Base-by-base conservation (phyloP, 2,888 invertebrate species). In the Hydrotaea diabolus region DNA sequence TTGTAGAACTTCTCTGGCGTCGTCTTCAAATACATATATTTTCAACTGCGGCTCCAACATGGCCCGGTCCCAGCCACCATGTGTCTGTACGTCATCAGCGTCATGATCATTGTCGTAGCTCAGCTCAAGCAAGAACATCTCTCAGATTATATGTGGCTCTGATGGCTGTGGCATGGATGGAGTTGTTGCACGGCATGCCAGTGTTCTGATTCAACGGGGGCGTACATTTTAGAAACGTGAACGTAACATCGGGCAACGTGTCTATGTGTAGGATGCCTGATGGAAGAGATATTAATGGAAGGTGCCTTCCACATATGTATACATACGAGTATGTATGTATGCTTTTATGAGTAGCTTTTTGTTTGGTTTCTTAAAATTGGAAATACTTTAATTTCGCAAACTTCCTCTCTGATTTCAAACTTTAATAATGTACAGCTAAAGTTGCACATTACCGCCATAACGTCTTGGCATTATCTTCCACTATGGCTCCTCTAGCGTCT, bases 361-460 rank as follows among this genome's bases (percentile, higher is more conserved):
- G 46, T 46, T 69, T 39, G 43, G 46, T 46, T 66, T 39, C 39
- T 66, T 66, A 0, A 59, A 26, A 59, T 43, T 66, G 19, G 11
- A 46, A 23, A 69, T 69, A 69, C 46, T 66, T 66, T 66, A 39
- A 66, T 66, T 66, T 69, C 23, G 23, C 5, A 66, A 69, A 69
- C 69, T 21, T 66, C 19, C 8, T 46, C 23, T 69, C 46, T 69
- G 23, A 69, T 69, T 66, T 69, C 64, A 64, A 66, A 39, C 66
- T 66, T 66, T 66, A 66, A 66, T 66, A 66, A 66, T 66, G 19
- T 43, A 17, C 36, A 64, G 64, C 64, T 36, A 39, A n/a, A 1
- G 59, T 26, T 26, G 26, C 59, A 59, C 26, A 59, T 59, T 59
- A 59, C 26, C 59, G 23, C 59, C 26, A 59, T 59, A 26, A 15